Conservation (phyloP, 2,797 vertebrate genomes). For the Sphaeramia orbicularis region DNA sequence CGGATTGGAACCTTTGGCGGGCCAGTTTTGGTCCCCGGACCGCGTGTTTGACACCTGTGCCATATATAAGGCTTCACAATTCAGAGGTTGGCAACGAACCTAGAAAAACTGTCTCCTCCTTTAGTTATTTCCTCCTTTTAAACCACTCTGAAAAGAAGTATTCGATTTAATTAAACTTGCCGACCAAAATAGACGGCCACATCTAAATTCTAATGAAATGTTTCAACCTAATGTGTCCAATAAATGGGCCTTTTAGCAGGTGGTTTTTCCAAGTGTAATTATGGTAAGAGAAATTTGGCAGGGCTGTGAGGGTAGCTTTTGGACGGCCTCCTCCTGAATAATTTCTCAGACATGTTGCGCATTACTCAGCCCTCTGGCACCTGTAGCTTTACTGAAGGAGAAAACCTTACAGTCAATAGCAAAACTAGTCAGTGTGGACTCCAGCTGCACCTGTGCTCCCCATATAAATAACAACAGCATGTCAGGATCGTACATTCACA, state of each 20-base stretch:
- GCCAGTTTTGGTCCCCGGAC: no score
- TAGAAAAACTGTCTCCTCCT: neutral
- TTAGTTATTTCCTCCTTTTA: conserved; percentile 11
- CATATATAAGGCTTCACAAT: neutral
- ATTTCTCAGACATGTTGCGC: conserved; percentile 15
- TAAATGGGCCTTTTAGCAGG: conserved; percentile 28
- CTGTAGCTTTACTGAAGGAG: conserved; percentile 11
- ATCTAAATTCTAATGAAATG: conserved; percentile 38
- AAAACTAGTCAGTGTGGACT: conserved; percentile 31
- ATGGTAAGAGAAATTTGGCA: conserved; percentile 36
- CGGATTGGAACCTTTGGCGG: no score
- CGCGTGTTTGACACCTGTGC: no score
- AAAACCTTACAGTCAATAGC: conserved; percentile 19
- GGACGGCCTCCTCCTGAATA: conserved; percentile 24
- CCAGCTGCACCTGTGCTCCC: conserved; percentile 19
- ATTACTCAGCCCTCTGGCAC: conserved; percentile 30
- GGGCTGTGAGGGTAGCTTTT: conserved; percentile 24
- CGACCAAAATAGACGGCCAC: conserved; percentile 19
- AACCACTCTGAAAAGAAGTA: neutral
- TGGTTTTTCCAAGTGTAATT: conserved; percentile 54
- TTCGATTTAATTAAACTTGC: conserved; percentile 34
- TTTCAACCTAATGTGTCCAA: conserved; percentile 15
- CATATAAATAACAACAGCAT: conserved; percentile 19
- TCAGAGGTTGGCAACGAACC: conserved; percentile 1
- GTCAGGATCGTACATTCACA: conserved; percentile 28